Conservation (phyloP, 2,113 vertebrate genomes). For the Hyperopisus bebe region DNA sequence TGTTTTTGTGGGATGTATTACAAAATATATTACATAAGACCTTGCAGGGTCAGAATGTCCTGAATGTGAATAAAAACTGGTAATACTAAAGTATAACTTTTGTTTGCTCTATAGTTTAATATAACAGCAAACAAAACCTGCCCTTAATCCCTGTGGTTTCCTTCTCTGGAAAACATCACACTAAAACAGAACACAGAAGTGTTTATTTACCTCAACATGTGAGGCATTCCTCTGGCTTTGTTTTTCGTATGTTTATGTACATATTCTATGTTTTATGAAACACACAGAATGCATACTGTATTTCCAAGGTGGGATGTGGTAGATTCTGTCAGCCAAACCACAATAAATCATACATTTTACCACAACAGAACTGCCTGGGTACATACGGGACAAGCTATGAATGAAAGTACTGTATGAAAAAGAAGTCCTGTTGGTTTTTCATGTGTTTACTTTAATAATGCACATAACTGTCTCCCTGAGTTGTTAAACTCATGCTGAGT, state of each 20-base stretch:
- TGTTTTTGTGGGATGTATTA: neutral
- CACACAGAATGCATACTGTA: neutral
- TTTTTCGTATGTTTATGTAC: neutral
- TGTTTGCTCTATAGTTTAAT: neutral
- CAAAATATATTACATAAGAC: neutral
- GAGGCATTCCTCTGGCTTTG: neutral
- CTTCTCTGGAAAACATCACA: neutral
- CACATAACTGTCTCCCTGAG: neutral
- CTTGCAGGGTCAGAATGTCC: neutral
- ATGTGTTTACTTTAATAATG: neutral
- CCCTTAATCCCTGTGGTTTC: neutral
- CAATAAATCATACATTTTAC: neutral
- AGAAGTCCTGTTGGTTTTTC: neutral
- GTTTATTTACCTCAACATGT: neutral
- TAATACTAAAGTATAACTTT: neutral
- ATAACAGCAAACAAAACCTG: neutral
- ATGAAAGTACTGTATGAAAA: neutral
- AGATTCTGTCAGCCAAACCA: neutral
- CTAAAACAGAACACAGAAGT: neutral
- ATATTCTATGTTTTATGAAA: conserved; percentile 5
- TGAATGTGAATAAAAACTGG: neutral
- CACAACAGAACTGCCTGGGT: neutral
- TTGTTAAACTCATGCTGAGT: neutral
- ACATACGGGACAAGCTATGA: neutral
- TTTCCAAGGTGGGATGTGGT: neutral